These are phyloP conservation scores for Linurgus olivaceus DNA, from an alignment of 2,797 vertebrate species.

Conservation along the genomic window DNA sequence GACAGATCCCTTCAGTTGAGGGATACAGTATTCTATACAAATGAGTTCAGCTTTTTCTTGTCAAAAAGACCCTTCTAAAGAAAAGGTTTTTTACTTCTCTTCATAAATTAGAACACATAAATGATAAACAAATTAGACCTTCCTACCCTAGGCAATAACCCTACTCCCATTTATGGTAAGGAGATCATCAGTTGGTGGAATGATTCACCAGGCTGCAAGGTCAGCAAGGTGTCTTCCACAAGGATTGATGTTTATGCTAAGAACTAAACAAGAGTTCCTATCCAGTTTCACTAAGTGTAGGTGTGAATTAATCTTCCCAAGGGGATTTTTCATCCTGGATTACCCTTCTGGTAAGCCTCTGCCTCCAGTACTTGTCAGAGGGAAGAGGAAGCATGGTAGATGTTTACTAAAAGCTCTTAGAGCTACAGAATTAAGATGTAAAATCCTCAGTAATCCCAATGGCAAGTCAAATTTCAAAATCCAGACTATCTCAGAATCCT, in stretches of 20 bases:
- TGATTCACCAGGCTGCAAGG: slow-evolving; percentile 18
- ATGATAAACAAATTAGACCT: not conserved
- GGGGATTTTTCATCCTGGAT: not conserved
- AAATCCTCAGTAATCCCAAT: not conserved
- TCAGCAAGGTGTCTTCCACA: not conserved
- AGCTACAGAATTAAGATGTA: not conserved
- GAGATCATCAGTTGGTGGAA: not conserved
- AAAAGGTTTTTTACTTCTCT: not conserved
- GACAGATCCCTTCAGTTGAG: not conserved
- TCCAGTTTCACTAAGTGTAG: not conserved
- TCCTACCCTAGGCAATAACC: not conserved
- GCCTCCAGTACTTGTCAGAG: not conserved
- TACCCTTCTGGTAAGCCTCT: not conserved
- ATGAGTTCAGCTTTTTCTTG: not conserved
- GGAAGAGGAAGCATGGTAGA: not conserved
- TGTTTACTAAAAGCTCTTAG: not conserved
- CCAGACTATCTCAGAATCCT: not conserved
- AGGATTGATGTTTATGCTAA: not conserved
- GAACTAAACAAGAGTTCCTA: not conserved
- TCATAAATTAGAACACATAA: not conserved
- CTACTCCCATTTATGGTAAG: not conserved
- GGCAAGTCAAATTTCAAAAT: not conserved
- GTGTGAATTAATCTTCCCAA: not conserved
- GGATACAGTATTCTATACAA: not conserved
- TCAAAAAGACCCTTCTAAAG: not conserved